A percentile compares a stretch with the other conserved stretches of the same genome.
phyloP scores from a whole-genome alignment of 2,113 vertebrate genomes.

The Tetrao urogallus region DNA sequence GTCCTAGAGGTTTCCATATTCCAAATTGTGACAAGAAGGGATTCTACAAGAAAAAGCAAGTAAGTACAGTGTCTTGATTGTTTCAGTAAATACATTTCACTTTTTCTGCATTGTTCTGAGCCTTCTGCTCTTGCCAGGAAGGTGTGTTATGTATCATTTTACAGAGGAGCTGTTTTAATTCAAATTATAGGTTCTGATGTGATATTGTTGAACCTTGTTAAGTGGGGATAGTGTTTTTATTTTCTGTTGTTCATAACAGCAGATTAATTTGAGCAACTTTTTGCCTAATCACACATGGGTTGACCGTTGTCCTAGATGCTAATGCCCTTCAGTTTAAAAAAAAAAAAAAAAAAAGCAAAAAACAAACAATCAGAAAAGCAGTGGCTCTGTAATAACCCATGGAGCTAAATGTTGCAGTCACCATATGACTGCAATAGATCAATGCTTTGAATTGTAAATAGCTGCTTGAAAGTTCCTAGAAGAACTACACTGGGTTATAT shows the following conservation, averaged over 20 bases:
- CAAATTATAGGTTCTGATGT: neutral
- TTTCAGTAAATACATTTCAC: neutral
- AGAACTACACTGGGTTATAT: slow-evolving; percentile 34
- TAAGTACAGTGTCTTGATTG: slow-evolving; percentile 55
- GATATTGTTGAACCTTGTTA: neutral
- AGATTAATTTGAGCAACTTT: slow-evolving; percentile 42
- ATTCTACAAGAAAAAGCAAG: slow-evolving; percentile 98
- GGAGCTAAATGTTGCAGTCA: slow-evolving; percentile 49
- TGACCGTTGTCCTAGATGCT: slow-evolving; percentile 43
- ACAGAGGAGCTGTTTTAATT: neutral
- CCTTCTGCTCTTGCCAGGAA: neutral
- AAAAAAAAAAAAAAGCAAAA: no score
- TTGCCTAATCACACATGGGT: slow-evolving; percentile 28
- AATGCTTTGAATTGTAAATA: slow-evolving; percentile 72
- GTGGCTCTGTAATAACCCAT: slow-evolving; percentile 27
- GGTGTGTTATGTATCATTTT: neutral
- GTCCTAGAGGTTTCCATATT: slow-evolving; percentile 89
- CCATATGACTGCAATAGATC: slow-evolving; percentile 71
- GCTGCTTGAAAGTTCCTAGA: slow-evolving; percentile 64
- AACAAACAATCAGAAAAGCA: neutral
- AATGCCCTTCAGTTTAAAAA: slow-evolving; percentile 65
- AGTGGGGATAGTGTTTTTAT: slow-evolving; percentile 49
- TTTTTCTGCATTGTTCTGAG: neutral
- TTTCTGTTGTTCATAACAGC: slow-evolving; percentile 56
- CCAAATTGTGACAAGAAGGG: slow-evolving; percentile 98